These are phyloP conservation scores for Thryonomys swinderianus DNA, from an alignment of 2,113 vertebrate species.

Conservation along the genomic window DNA sequence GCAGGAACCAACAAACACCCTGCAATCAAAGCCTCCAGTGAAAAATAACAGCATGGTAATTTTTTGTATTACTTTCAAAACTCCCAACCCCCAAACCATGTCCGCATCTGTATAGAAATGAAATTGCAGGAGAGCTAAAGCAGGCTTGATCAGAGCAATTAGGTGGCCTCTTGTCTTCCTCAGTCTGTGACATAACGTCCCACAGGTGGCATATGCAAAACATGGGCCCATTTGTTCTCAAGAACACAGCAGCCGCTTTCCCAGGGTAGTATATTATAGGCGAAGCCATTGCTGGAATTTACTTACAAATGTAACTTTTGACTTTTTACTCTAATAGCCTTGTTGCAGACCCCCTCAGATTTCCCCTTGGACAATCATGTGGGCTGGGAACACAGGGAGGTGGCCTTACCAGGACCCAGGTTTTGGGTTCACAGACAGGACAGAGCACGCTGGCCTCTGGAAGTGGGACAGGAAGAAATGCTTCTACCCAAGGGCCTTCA, in stretches of 20 bases:
- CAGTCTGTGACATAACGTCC: neutral
- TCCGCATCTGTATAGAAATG: neutral
- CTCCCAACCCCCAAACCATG: neutral
- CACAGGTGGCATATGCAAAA: neutral
- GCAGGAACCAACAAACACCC: neutral
- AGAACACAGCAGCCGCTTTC: neutral
- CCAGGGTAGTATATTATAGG: neutral
- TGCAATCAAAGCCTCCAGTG: neutral
- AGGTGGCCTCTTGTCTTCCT: conserved; percentile 10
- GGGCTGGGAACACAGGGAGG: neutral
- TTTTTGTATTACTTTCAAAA: conserved; percentile 1
- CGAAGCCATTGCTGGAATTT: neutral
- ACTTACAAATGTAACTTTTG: neutral
- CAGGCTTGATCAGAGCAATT: neutral
- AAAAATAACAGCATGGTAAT: neutral
- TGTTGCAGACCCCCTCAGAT: neutral
- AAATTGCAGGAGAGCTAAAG: neutral
- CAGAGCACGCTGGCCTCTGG: neutral
- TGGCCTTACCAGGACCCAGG: neutral
- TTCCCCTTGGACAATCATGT: neutral
- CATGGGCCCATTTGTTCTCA: neutral
- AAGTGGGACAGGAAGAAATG: neutral
- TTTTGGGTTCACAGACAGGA: neutral
- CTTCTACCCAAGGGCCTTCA: neutral
- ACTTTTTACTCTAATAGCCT: neutral